These are phyloP conservation scores for Epicauta chinensis DNA, from an alignment of 1,140 invertebrate genomes.

Conservation along the genomic window DNA sequence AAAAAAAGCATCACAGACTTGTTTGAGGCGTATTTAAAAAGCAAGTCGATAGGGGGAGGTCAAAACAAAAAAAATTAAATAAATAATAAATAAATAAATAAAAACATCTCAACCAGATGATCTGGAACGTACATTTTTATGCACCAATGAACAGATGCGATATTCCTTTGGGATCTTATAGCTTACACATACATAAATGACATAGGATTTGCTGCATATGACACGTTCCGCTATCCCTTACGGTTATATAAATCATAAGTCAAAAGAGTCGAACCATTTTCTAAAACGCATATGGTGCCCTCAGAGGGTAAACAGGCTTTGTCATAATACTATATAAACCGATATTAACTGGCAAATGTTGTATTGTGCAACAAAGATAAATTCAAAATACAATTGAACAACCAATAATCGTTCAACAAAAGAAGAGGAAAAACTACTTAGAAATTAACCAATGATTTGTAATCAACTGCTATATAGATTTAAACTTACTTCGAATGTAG, in stretches of 20 bases:
- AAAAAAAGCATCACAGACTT: no score
- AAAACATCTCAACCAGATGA: slow-evolving; percentile 8
- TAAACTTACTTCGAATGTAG: no score
- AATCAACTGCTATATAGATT: no score
- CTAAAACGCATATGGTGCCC: slow-evolving; percentile 11
- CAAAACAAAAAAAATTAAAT: no score
- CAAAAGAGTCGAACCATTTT: slow-evolving; percentile 11
- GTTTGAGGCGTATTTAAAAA: no score
- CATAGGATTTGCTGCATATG: slow-evolving; percentile 8
- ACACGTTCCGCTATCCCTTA: slow-evolving; percentile 6
- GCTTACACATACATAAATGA: slow-evolving; percentile 2
- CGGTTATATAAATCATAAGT: slow-evolving; percentile 10
- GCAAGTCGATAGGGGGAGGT: no score
- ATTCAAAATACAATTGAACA: no score
- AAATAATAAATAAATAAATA: slow-evolving; percentile 8
- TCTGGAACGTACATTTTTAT: slow-evolving; percentile 12
- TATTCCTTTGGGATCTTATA: slow-evolving; percentile 9
- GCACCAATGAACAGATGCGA: slow-evolving; percentile 14
- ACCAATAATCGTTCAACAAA: no score
- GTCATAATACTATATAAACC: slow-evolving; percentile 2
- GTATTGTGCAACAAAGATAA: no score
- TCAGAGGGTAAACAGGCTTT: slow-evolving; percentile 14
- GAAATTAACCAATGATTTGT: no score
- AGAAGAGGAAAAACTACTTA: no score
- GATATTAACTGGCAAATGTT: slow-evolving; percentile 1